Evolutionary conservation across 2,113 vertebrate species (phyloP), one percentile per base, ranked within the genome.

Genomic region (Menidia beryllina): DNA sequence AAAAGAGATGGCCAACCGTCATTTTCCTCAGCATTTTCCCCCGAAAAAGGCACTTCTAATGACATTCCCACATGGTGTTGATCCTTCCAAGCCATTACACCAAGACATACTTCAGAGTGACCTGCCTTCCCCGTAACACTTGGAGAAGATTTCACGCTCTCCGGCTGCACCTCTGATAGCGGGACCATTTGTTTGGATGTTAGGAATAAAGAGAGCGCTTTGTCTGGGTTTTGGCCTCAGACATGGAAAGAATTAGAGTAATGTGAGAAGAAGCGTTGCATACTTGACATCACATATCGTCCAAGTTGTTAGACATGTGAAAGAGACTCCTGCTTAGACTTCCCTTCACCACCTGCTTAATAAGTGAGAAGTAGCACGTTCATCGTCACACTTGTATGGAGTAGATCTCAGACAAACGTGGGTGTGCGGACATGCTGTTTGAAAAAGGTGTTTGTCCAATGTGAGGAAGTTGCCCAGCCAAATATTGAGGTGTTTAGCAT

Each of bases 221-320:
- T 87, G 77, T 89, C 73, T 83, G 26, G n/a, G 13, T 21, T 56
- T 69, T 89, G 84, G 89, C 73, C 27, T 38, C 17, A 5, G 58
- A 57, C 30, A 2, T 75, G 81, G 89, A 87, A 87, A 83, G 30
- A 83, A 41, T 30, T 20, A 66, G 54, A 70, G 58, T 57, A 75
- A 82, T 69, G 57, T 38, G 52, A 49, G 38, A 57, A 78, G 67
- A 61, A 77, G 43, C 49, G 20, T 64, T 49, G 51, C 63, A 69
- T 58, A 59, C 38, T 56, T 52, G 43, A 83, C 56, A 72, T 82
- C 67, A 73, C 45, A 72, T 65, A 62, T 64, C 55, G 26, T 59
- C 9, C 25, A 53, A 57, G 56, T 75, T 5, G 14, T 43, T 38
- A 45, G 27, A 55, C 52, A 61, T 15, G 7, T 79, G 61, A 68